Conservation (phyloP, 2,888 invertebrate genomes). For the Plemyria rubiginata region DNA sequence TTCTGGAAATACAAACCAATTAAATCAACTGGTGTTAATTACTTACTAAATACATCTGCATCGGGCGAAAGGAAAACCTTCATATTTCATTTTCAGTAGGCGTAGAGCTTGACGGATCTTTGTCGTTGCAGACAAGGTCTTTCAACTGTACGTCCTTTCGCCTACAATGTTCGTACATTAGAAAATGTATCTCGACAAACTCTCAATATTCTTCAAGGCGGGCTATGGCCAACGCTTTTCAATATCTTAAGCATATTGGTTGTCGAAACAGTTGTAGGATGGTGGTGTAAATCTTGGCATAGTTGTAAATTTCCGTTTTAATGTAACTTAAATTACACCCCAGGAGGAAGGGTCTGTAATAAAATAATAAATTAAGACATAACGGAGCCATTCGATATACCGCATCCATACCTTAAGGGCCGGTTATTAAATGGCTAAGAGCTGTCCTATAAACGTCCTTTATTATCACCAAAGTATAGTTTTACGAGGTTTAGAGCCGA, state of each 20-base stretch:
- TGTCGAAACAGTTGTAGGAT: neutral
- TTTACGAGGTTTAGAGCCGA: slow-evolving; percentile 39
- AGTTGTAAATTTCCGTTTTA: no score
- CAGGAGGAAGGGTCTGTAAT: neutral
- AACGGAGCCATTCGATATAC: slow-evolving; percentile 31
- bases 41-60: neutral
- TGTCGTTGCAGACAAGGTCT: slow-evolving; percentile 4
- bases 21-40: neutral
- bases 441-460: slow-evolving; percentile 39
- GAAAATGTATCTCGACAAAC: neutral
- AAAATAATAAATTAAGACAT: slow-evolving; percentile 21
- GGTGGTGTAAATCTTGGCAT: no score
- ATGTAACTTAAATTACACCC: neutral
- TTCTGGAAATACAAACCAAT: neutral
- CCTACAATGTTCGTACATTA: neutral
- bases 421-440: slow-evolving; percentile 52
- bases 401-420: slow-evolving; percentile 45
- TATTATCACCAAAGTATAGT: slow-evolving; percentile 45
- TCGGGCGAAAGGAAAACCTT: neutral
- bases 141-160: slow-evolving; percentile 1
- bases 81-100: slow-evolving; percentile 1
- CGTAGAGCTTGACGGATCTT: neutral
- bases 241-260: neutral
- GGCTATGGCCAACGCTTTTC: no score
- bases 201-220: neutral